Evolutionary conservation across 2,888 invertebrate genomes (phyloP), one percentile per base, ranked within the genome.

Genomic region (Fragum sueziense): DNA sequence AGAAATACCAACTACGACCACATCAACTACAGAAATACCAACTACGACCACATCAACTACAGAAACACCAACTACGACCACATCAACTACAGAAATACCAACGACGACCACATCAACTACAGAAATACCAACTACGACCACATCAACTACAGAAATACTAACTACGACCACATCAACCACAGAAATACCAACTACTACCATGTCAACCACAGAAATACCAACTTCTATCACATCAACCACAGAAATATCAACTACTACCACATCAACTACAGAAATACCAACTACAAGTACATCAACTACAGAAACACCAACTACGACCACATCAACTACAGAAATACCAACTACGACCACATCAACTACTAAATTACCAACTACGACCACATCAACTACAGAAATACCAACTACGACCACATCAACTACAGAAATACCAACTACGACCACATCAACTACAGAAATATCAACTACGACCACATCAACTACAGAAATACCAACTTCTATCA

Each of bases 281-380:
- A 25, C 34, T 3, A 6, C n/a, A 34, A 17, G 33, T 1, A 17
- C 31, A 11, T 54, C 14, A 17, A 29, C 25, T 17, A 70, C 70
- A 9, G 0, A 33, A 31, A 17, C n/a, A 37, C n/a, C 14, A 22
- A 22, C 70, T 14, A 54, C 70, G 52, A 34, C 70, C 0, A 1
- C 65, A 54, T n/a, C 77, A 34, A 20, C 77, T 17, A 1, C 52
- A 7, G 0, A 54, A 17, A 33, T 65, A 22, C 29, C 74, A 14
- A 65, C 70, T 33, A 33, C 65, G 25, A 29, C 70, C 0, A 1
- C 20, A 54, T 34, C 0, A 37, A 37, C 37, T 9, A n/a, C n/a
- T n/a, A n/a, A n/a, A n/a, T 6, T 9, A 37, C 6, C 37, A 37
- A 6, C 37, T 20, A 47, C 47, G 3, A 47, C 17, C 3, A 20